These are phyloP conservation scores for Omphaloscelis lunosa DNA, from an alignment of 2,888 invertebrate species.

Conservation along the genomic window DNA sequence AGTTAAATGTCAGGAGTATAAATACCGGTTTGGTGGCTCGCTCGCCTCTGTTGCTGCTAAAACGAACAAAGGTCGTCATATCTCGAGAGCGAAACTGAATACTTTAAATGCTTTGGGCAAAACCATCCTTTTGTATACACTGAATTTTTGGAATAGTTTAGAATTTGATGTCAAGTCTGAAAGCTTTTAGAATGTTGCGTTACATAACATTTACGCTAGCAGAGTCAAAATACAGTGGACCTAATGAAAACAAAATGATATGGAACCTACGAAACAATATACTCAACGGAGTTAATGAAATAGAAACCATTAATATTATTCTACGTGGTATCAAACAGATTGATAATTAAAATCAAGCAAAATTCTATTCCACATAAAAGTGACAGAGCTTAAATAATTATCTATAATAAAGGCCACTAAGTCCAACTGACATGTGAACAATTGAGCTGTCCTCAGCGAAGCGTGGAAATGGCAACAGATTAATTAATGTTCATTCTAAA, in stretches of 20 bases:
- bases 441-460: constrained; percentile 23
- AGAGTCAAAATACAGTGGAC: neutral
- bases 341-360: constrained; percentile 23
- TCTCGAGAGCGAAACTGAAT: constrained; percentile 56
- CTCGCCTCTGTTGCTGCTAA: constrained; percentile 56
- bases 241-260: neutral
- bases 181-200: constrained; percentile 2
- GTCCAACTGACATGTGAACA: constrained; percentile 31
- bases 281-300: neutral
- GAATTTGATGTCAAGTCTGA: constrained; percentile 18
- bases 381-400: constrained; percentile 17
- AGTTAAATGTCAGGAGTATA: constrained; percentile 74
- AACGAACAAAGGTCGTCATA: constrained; percentile 61
- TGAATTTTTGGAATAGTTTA: constrained; percentile 33
- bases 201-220: neutral
- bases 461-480: constrained; percentile 29
- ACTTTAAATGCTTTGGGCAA: constrained; percentile 39
- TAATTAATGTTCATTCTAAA: constrained; percentile 43
- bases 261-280: neutral
- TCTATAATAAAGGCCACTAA: constrained; percentile 27
- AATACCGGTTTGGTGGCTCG: constrained; percentile 70
- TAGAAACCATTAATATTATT: constrained; percentile 9
- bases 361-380: constrained; percentile 16
- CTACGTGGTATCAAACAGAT: neutral
- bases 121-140: constrained; percentile 44